Percentiles rank a stretch among this genome's conserved stretches.
Evolutionary conservation across 2,113 vertebrate species (phyloP).

Genomic region (Nerophis lumbriciformis): DNA sequence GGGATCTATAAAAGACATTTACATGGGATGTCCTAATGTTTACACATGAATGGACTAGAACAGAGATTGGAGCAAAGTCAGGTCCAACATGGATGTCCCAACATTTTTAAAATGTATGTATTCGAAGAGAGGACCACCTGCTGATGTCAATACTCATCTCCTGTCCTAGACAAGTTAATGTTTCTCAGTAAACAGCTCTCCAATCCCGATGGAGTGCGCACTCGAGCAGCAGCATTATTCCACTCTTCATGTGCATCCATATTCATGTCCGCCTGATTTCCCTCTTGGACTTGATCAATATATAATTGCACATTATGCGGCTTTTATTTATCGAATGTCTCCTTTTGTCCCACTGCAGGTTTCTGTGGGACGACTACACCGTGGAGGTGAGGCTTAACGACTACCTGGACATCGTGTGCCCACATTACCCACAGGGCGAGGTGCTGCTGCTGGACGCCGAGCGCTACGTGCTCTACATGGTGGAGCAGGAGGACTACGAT

Average conservation of each 20-base stretch:
- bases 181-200: slow-evolving; percentile 60
- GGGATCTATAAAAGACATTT: too few relatives aligned
- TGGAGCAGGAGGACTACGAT: slow-evolving; percentile 78
- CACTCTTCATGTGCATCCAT: slow-evolving; percentile 46
- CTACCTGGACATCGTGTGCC: slow-evolving; percentile 93
- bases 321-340: slow-evolving; percentile 23
- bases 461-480: slow-evolving; percentile 88
- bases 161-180: slow-evolving; percentile 52
- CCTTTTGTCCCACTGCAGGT: slow-evolving; percentile 62
- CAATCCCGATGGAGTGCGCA: slow-evolving; percentile 42
- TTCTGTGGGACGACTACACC: slow-evolving; percentile 70
- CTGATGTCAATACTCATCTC: slow-evolving; percentile 62
- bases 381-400: slow-evolving; percentile 85
- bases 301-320: slow-evolving; percentile 51
- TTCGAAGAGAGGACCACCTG: not conserved
- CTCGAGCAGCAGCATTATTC: slow-evolving; percentile 18
- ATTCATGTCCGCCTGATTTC: slow-evolving; percentile 58
- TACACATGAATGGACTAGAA: too few relatives aligned
- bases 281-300: slow-evolving; percentile 61
- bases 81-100: too few relatives aligned
- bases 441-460: slow-evolving; percentile 73
- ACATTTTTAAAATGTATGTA: slow-evolving; percentile 7
- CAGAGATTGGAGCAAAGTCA: too few relatives aligned
- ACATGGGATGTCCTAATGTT: too few relatives aligned
- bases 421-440: slow-evolving; percentile 82